Evolutionary conservation across 1,140 invertebrate genomes (phyloP), one percentile per base, ranked within the genome.

Genomic region (Aphidius gifuensis): DNA sequence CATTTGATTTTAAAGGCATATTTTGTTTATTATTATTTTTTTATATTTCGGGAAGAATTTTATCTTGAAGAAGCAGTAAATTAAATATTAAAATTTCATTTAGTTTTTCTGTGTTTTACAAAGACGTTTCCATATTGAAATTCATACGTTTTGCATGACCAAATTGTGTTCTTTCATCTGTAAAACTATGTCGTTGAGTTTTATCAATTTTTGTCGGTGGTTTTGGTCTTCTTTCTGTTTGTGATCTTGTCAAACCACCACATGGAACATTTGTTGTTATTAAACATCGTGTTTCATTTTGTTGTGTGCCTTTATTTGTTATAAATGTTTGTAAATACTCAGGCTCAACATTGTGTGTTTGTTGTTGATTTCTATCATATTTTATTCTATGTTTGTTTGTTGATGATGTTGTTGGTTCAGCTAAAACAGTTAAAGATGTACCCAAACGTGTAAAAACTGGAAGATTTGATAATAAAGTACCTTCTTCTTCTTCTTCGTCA

Each of bases 391-490:
- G 9, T 44, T 60, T 50, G 56, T 61, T 61, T 38, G 61, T 21
- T 45, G 61, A 53, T 45, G 9, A 44, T 51, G 44, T 38, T 49
- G 49, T 61, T 38, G 54, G 54, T 55, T 57, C 60, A 58, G 61
- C 46, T 69, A 66, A 40, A 11, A 61, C 70, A 16, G 64, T 46
- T 1, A 85, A 76, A 0, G 85, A 85, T 63, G 83, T 76, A 1
- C 81, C 83, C 5, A 85, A 69, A 60, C 79, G 80, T 32, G 78
- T 78, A 3, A 85, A 69, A 4, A 82, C 80, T 1, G 84, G 83
- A 58, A 84, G 70, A 66, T 80, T 82, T 83, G 83, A 53, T 76
- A 73, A 1, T 80, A 80, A 5, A 77, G 81, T 55, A 80, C 81
- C 63, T 77, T 80, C 7, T 82, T 81, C 42, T 82, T 79, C 11